phyloP scores from a whole-genome alignment of 1,140 invertebrate genomes.

The Drosophila miranda region DNA sequence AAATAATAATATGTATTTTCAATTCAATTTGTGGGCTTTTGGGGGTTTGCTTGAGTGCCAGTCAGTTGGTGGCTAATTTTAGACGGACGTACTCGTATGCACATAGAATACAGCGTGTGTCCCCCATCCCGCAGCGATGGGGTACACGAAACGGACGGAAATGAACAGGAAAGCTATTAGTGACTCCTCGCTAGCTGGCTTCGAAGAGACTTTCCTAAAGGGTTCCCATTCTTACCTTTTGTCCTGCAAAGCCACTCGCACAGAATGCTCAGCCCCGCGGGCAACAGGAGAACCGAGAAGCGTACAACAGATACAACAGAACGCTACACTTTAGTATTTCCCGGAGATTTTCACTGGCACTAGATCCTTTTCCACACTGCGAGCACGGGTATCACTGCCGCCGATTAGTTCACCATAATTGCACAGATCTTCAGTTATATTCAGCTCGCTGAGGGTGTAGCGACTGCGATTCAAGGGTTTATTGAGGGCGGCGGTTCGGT shows the following conservation, averaged over 20 bases:
- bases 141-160: too few relatives aligned
- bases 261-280: neutral
- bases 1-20: neutral
- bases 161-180: too few relatives aligned
- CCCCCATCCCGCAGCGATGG: too few relatives aligned
- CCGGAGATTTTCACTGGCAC: slow-evolving; percentile 24
- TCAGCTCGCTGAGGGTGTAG: slow-evolving; percentile 63
- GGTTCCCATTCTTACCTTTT: too few relatives aligned
- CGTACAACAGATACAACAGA: neutral
- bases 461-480: slow-evolving; percentile 61
- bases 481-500: slow-evolving; percentile 69
- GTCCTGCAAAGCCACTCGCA: too few relatives aligned
- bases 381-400: slow-evolving; percentile 34
- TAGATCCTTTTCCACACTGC: neutral
- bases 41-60: slow-evolving; percentile 9
- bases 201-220: too few relatives aligned
- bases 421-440: slow-evolving; percentile 78
- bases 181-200: too few relatives aligned
- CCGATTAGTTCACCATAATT: slow-evolving; percentile 81
- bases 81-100: neutral
- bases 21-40: neutral
- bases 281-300: slow-evolving; percentile 8
- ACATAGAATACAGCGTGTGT: too few relatives aligned
- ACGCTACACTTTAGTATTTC: slow-evolving; percentile 1
- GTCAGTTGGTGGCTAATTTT: slow-evolving; percentile 27